A percentile compares a stretch with the other conserved stretches of the same genome.
phyloP scores from a whole-genome alignment of 2,888 invertebrate species.

The Drosophila putrida region DNA sequence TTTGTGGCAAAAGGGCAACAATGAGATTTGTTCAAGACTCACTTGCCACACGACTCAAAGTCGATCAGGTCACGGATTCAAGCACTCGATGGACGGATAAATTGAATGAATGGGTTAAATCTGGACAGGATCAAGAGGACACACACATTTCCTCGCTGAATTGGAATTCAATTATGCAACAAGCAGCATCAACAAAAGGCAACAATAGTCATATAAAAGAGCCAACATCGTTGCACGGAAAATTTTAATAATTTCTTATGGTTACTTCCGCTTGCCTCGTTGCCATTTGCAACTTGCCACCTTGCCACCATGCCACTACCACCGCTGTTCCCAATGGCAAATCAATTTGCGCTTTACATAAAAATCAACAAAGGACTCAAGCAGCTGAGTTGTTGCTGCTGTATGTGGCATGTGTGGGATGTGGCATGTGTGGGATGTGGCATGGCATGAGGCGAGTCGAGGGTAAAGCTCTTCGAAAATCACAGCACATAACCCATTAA shows the following conservation, averaged over 20 bases:
- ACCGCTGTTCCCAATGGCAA: constrained; percentile 62
- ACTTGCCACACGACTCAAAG: constrained; percentile 5
- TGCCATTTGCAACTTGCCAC: constrained; percentile 3
- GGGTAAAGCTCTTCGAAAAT: constrained; percentile 56
- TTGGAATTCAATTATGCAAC: constrained; percentile 50
- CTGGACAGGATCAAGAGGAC: constrained; percentile 27
- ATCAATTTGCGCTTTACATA: constrained; percentile 76
- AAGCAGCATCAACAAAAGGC: constrained; percentile 26
- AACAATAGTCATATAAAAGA: not conserved
- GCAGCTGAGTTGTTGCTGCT: constrained; percentile 18
- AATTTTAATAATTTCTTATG: constrained; percentile 51
- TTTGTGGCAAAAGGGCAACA: constrained; percentile 1
- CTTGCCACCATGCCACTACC: constrained; percentile 19
- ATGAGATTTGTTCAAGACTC: constrained; percentile 43
- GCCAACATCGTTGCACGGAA: constrained; percentile 21
- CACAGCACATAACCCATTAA: constrained; percentile 79
- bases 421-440: not conserved
- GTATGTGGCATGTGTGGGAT: not conserved
- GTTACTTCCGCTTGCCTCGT: constrained; percentile 20
- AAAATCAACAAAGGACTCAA: constrained; percentile 67
- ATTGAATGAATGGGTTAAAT: constrained; percentile 6
- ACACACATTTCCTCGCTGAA: constrained; percentile 1
- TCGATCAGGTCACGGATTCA: not conserved
- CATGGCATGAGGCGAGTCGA: not conserved
- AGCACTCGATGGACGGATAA: not conserved